A percentile compares a stretch with the other conserved stretches of the same genome.
Conservation (phyloP, 2,888 invertebrate species). For the Therioaphis trifolii region DNA sequence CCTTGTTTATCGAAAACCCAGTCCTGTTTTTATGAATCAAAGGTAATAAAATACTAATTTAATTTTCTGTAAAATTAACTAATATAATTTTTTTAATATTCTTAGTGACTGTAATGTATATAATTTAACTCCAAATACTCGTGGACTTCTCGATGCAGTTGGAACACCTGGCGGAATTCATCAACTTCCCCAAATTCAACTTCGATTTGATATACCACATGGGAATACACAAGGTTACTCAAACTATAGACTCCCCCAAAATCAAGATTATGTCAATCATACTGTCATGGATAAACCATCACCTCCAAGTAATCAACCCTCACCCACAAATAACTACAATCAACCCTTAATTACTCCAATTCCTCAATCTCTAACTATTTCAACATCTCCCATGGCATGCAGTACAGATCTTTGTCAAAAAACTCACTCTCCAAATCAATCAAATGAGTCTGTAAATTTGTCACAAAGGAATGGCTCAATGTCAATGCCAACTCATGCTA, state of each 20-base stretch:
- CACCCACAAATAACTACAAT: slow-evolving; percentile 57
- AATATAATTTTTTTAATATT: slow-evolving; percentile 7
- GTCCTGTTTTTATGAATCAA: slow-evolving; percentile 64
- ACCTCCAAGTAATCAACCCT: slow-evolving; percentile 46
- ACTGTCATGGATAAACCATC: slow-evolving; percentile 47
- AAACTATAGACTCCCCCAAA: slow-evolving; percentile 44
- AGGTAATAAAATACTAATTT: slow-evolving; percentile 55
- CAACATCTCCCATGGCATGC: slow-evolving; percentile 51
- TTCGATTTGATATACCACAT: slow-evolving; percentile 55
- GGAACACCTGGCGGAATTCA: slow-evolving; percentile 60
- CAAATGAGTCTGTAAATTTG: slow-evolving; percentile 48
- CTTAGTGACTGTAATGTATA: slow-evolving; percentile 54
- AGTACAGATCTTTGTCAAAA: slow-evolving; percentile 56
- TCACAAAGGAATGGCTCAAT: slow-evolving; percentile 52
- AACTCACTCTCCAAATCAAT: slow-evolving; percentile 48
- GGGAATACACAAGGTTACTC: slow-evolving; percentile 48
- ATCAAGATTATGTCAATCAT: slow-evolving; percentile 53
- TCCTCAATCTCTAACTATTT: slow-evolving; percentile 43
- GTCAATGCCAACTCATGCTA: slow-evolving; percentile 38
- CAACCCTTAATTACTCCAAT: slow-evolving; percentile 57
- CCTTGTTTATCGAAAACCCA: slow-evolving; percentile 64
- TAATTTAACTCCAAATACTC: slow-evolving; percentile 60
- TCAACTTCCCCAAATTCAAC: slow-evolving; percentile 60
- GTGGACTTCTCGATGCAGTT: slow-evolving; percentile 54
- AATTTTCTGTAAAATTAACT: not conserved